Evolutionary conservation across 1,140 invertebrate genomes (phyloP), one percentile per base, ranked within the genome.

Genomic region (Ceratina australensis): DNA sequence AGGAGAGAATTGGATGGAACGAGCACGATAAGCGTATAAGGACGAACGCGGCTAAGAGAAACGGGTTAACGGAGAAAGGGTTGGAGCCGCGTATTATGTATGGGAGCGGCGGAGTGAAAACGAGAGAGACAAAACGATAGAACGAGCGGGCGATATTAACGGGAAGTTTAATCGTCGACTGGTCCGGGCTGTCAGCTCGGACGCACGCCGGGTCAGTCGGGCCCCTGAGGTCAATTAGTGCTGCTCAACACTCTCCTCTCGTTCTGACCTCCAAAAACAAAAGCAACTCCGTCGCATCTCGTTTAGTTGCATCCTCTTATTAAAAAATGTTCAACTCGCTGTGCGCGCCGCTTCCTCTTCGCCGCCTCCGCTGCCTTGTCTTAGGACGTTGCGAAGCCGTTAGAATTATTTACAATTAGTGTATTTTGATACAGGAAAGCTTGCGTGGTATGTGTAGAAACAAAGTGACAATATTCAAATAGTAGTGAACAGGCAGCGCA

Each of bases 211-310:
- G 90, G 90, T 92, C 90, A 91, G 88, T 90, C 86, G 82, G 85
- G 88, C 89, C 88, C 87, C 83, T 80, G 87, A 91, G 90, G 91
- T 92, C 90, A 90, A 91, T 91, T 91, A 91, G 90, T 89, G 89
- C 89, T 90, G 89, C 88, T 91, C 90, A 91, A 91, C 89, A 91
- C 89, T 91, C 88, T 87, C 84, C 86, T 82, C 78, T 83, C 78
- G 74, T 79, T 80, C 68, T 79, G 79, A 83, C 79, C 85, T 83
- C 83, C 80, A 81, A 86, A 84, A 84, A 77, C 81, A 72, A 75
- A 77, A 81, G 82, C 81, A 78, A 85, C 81, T 75, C 72, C 78
- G 79, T 84, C 80, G 76, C 82, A 73, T 56, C 64, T 85, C 79
- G 76, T 76, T 65, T 66, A 20, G 60, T 71, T 68, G 54, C 49